These are phyloP conservation scores for Drosophila pseudoobscura DNA, from an alignment of 1,140 invertebrate genomes.

Conservation along the genomic window DNA sequence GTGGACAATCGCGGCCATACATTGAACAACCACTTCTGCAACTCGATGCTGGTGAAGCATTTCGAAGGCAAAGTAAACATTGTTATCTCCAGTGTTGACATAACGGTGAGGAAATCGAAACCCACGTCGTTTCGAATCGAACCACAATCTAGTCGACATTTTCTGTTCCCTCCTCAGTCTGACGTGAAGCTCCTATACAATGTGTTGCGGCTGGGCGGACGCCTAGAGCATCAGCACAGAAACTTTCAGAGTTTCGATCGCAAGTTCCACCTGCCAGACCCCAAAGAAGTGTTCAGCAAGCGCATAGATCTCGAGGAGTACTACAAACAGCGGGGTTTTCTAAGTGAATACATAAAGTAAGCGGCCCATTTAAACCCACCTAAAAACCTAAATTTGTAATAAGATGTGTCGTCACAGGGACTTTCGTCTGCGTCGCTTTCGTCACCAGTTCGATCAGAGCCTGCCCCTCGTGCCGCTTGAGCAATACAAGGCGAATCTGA, in stretches of 20 bases:
- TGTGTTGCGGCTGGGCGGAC: constrained; percentile 65
- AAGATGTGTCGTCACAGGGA: constrained; percentile 38
- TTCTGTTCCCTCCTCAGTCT: constrained; percentile 42
- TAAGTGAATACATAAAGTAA: constrained; percentile 78
- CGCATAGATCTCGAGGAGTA: constrained; percentile 76
- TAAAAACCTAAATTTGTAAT: no score
- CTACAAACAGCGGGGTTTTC: constrained; percentile 72
- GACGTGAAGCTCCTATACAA: constrained; percentile 75
- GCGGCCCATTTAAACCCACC: not conserved
- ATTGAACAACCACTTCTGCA: constrained; percentile 75
- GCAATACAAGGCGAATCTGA: constrained; percentile 65
- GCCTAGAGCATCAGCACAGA: constrained; percentile 64
- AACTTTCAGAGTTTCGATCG: constrained; percentile 64
- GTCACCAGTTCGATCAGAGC: constrained; percentile 71
- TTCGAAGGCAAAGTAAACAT: constrained; percentile 73
- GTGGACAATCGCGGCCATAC: constrained; percentile 74
- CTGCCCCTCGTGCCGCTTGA: constrained; percentile 66
- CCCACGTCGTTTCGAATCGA: not conserved
- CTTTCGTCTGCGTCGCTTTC: constrained; percentile 74
- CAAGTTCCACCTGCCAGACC: constrained; percentile 68
- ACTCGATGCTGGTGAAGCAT: constrained; percentile 73
- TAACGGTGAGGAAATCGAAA: constrained; percentile 57
- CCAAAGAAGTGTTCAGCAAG: constrained; percentile 69
- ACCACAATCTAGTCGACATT: constrained; percentile 4
- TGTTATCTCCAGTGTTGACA: constrained; percentile 77